Evolutionary conservation across 1,140 invertebrate species (phyloP), one percentile per base, ranked within the genome.

Genomic region (Ericerus pela): DNA sequence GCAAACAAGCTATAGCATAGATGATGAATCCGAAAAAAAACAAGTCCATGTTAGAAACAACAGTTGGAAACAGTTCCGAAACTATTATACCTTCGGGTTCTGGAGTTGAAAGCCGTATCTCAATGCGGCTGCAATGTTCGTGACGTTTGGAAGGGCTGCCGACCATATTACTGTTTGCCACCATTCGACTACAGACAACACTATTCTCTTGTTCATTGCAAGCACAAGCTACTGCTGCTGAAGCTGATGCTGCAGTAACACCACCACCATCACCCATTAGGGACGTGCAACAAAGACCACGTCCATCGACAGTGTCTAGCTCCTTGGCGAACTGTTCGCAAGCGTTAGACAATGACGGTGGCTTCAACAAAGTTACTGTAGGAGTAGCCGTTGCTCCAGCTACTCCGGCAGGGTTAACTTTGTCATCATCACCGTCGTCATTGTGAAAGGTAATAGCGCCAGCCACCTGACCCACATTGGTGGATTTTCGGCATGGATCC

Each of bases 61-160:
- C 3, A 5, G 36, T 38, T 14, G 14, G 20, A 38, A 16, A 4
- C 4, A 14, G 36, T n/a, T n/a, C 8, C 3, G 41, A 8, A 47
- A 47, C n/a, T n/a, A n/a, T n/a, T 47, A 18, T 41, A 47, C 41
- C 41, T 47, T 18, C 41, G 41, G 41, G 41, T 47, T 47, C 20
- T 47, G 41, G 41, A 47, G 41, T 47, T 24, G 41, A 10, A 10
- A 47, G 41, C 41, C 3, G 22, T 5, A 47, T 47, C 26, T 47
- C 41, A 24, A 47, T 47, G 8, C 41, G 22, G 14, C 41, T 47
- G 41, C 41, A 47, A n/a, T n/a, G n/a, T n/a, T n/a, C n/a, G n/a
- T n/a, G n/a, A n/a, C n/a, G n/a, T n/a, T n/a, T n/a, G n/a, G n/a
- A n/a, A n/a, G n/a, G n/a, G n/a, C n/a, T n/a, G n/a, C n/a, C n/a